phyloP scores from a whole-genome alignment of 2,888 invertebrate genomes.

The Eristalis pertinax region DNA sequence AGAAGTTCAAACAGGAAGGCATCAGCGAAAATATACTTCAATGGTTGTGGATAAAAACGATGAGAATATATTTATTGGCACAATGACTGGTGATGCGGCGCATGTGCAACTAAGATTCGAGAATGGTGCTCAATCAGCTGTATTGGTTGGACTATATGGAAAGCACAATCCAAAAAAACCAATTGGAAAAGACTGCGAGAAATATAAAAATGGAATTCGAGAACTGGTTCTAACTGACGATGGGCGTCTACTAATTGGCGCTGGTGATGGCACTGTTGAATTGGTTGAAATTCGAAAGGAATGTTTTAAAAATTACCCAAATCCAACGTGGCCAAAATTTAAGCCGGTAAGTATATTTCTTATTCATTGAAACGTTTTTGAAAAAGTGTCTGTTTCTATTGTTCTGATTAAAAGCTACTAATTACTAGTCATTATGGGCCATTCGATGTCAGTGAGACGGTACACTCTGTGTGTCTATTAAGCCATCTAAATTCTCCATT shows the following conservation, averaged over 20 bases:
- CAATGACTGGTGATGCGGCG: constrained; percentile 86
- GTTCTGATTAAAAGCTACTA: no score
- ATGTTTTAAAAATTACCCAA: constrained; percentile 79
- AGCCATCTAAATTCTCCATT: no score
- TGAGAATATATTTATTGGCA: constrained; percentile 91
- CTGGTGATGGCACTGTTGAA: constrained; percentile 92
- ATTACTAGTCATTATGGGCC: no score
- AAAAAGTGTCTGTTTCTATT: no score
- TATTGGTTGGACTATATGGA: constrained; percentile 83
- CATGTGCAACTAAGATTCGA: constrained; percentile 84
- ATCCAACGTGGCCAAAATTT: constrained; percentile 84
- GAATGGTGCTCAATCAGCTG: constrained; percentile 74
- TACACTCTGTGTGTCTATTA: no score
- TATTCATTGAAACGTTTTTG: not conserved
- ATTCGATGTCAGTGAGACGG: no score
- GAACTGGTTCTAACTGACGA: constrained; percentile 85
- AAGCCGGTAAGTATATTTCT: constrained; percentile 81
- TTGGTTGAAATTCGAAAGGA: constrained; percentile 85
- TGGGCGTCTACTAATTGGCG: constrained; percentile 88
- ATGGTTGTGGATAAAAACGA: constrained; percentile 88
- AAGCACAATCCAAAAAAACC: constrained; percentile 79
- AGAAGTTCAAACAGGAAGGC: constrained; percentile 90
- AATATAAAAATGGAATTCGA: constrained; percentile 83
- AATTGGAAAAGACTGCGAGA: constrained; percentile 80
- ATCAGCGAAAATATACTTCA: constrained; percentile 89